Evolutionary conservation across 2,797 vertebrate genomes (phyloP).

Genomic region (Anisognathus igniventris): DNA sequence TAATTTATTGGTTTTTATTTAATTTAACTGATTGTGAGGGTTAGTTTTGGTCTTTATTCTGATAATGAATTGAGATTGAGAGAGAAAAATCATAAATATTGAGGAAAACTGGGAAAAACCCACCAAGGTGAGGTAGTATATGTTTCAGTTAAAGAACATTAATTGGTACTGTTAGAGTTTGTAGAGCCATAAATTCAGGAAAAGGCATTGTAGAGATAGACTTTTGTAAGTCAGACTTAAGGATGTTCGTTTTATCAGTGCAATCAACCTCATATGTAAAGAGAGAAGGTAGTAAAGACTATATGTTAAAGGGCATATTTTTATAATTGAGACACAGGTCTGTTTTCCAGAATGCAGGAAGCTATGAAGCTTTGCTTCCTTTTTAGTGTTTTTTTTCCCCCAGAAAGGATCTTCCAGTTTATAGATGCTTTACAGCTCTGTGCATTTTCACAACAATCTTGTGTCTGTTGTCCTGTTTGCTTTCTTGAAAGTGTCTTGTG

Average conservation of each 20-base stretch:
- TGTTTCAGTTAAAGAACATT: not conserved
- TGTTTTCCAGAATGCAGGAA: not conserved
- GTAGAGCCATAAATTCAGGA: not conserved
- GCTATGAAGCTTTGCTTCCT: not conserved
- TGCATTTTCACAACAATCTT: not conserved
- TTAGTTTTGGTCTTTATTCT: not conserved
- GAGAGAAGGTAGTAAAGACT: not conserved
- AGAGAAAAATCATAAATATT: not conserved
- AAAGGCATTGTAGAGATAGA: not conserved
- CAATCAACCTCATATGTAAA: not conserved
- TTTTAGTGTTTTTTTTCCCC: fast-evolving
- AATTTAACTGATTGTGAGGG: not conserved
- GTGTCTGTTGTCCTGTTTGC: not conserved
- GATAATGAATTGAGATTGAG: not conserved
- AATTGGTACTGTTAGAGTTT: not conserved
- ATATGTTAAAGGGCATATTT: not conserved
- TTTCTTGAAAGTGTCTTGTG: not conserved
- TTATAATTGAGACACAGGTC: not conserved
- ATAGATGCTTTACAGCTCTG: not conserved
- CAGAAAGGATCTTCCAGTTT: not conserved
- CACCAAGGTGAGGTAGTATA: not conserved
- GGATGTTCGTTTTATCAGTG: not conserved
- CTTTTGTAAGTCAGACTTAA: not conserved
- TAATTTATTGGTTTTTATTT: not conserved
- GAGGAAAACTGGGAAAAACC: not conserved